phyloP scores from a whole-genome alignment of 2,113 vertebrate genomes.

The Albula glossodonta region DNA sequence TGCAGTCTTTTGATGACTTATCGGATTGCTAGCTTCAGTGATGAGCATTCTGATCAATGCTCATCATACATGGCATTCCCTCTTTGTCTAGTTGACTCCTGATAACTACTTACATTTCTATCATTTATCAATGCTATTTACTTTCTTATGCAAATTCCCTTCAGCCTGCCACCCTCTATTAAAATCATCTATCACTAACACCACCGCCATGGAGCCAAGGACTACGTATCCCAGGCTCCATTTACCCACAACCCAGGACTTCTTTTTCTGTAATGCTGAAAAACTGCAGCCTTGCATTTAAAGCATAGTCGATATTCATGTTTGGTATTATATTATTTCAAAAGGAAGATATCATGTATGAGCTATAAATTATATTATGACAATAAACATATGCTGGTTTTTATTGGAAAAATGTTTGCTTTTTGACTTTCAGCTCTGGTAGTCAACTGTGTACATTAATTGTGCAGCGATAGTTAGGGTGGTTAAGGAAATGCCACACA shows the following conservation, averaged over 20 bases:
- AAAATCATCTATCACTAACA: background rate
- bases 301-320: too few relatives aligned
- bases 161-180: background rate
- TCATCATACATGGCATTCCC: constrained; percentile 5
- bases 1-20: constrained; percentile 35
- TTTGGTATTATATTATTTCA: too few relatives aligned
- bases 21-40: constrained; percentile 18
- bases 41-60: constrained; percentile 34
- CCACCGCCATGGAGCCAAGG: background rate
- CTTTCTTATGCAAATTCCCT: background rate
- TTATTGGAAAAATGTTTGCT: too few relatives aligned
- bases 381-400: too few relatives aligned
- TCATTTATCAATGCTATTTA: background rate
- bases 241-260: background rate
- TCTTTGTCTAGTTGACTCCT: background rate
- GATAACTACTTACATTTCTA: background rate
- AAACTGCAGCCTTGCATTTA: too few relatives aligned
- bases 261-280: background rate
- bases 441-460: too few relatives aligned
- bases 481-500: too few relatives aligned
- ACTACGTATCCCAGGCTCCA: background rate
- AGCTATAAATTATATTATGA: too few relatives aligned
- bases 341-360: too few relatives aligned
- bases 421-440: too few relatives aligned
- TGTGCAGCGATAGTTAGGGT: too few relatives aligned